A percentile compares a stretch with the other conserved stretches of the same genome.
Evolutionary conservation across 2,888 invertebrate genomes (phyloP).

Genomic region (Cataglyphis rosenhaueri): DNA sequence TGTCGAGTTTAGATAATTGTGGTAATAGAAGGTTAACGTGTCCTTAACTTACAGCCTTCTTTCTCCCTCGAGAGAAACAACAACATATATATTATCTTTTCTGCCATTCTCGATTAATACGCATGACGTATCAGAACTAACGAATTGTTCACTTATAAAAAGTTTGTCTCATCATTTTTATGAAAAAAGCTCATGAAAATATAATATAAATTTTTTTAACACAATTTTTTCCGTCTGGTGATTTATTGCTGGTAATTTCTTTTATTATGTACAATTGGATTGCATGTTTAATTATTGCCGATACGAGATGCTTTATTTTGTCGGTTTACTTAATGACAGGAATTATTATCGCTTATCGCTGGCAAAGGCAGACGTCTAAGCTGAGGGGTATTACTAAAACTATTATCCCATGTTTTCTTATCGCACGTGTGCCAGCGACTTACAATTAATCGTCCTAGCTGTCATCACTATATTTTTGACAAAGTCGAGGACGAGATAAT

Average conservation of each 20-base stretch:
- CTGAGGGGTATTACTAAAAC: conserved; percentile 70
- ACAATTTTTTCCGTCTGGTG: not conserved
- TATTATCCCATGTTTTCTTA: conserved; percentile 74
- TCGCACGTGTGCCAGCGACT: conserved; percentile 66
- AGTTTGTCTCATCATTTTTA: not conserved
- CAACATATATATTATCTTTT: not conserved
- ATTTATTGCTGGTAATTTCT: not conserved
- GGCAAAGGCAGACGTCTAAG: conserved; percentile 68
- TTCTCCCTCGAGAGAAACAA: not conserved
- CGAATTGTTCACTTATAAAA: not conserved
- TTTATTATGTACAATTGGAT: not conserved
- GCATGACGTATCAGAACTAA: not conserved
- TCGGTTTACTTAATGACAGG: conserved; percentile 78
- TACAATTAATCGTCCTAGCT: conserved; percentile 34
- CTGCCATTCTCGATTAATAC: not conserved
- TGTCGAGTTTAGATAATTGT: conserved; percentile 56
- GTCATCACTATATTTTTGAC: conserved; percentile 12
- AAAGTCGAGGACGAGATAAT: conserved; percentile 4
- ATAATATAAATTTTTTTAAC: not conserved
- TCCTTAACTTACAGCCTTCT: not conserved
- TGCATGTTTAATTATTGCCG: not conserved
- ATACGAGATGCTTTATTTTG: conserved; percentile 74
- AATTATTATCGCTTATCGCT: conserved; percentile 79
- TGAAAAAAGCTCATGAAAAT: not conserved
- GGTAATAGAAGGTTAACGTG: conserved; percentile 52